Base-by-base conservation (phyloP, 2,797 vertebrate genomes). In the Sebastes vulpes region DNA sequence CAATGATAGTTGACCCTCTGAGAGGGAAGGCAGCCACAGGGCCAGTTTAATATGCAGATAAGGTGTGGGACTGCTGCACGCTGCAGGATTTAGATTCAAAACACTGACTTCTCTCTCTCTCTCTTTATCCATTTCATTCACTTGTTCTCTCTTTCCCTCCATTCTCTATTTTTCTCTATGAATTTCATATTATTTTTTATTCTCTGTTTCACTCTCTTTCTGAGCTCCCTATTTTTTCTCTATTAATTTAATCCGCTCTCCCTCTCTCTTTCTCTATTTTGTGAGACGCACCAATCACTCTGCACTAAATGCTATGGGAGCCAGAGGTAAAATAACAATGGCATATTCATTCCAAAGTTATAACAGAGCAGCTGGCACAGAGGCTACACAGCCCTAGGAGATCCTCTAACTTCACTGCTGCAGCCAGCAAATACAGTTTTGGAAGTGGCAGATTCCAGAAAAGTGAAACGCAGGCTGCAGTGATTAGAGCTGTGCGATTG, bases 31-130 rank as follows among this genome's bases (percentile, higher is more conserved):
- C 75, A 80, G 94, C 94, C 90, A 91, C 86, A 77, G 91, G 92
- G 89, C 89, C 87, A 84, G 81, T 93, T 92, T 90, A 92, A 94
- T 90, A 95, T 94, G 91, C 88, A 94, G 86, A 95, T 94, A 85
- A 94, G 89, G 61, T 59, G 77, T 68, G 89, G 87, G 91, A 88
- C 83, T 58, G 83, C 84, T 54, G 32, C 73, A 80, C 63, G 52
- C 92, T 79, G 85, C 87, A 87, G 85, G 90, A 91, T 91, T 91
- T 84, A 66, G 56, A 85, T 26, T 48, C 66, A 72, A 81, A 87
- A 84, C 72, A 89, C 38, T 20, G 26, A 48, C 57, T 78, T 32
- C 31, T 83, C 68, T 52, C 53, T 54, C 53, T 58, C 60, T 79
- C 57, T 61, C 38, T 79, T 60, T 60, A 60, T 83, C 65, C 60